Base-by-base conservation (phyloP, 2,888 invertebrate genomes). In the Chaetoderma sp. region DNA sequence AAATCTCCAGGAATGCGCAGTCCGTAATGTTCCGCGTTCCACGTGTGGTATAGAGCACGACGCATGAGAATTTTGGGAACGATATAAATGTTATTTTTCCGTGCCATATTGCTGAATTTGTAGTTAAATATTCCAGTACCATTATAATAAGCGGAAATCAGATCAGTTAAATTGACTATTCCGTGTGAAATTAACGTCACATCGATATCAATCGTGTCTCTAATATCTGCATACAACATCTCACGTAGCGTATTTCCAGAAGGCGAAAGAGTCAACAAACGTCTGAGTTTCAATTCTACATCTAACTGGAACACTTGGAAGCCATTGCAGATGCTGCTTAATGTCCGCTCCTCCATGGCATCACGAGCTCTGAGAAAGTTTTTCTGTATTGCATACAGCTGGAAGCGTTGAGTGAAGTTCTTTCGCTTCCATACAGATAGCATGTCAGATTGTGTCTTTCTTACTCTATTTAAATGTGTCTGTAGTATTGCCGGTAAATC, bases 291-390 rank as follows among this genome's bases (percentile, higher is more conserved):
- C 6, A 67, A 63, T 42, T 70, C 68, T 4, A 70, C 65, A 1
- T 67, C 44, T 60, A 68, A 75, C 6, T 73, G 67, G 69, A 73
- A 78, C 45, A 77, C 78, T 28, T 50, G 50, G 21, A 30, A 27
- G 18, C 32, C 25, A 30, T 45, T 13, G 8, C 78, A 16, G 73
- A 66, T 18, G 71, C 72, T 4, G 78, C 39, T 47, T 27, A 79
- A 64, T 8, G 76, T 77, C 50, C 78, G 63, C 58, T 79, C 81
- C 42, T 81, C 79, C 81, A 80, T 80, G 0, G 79, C 79, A 27
- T 79, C 76, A 2, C 79, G 63, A 2, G 65, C 75, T 25, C 78
- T 58, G 23, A 79, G 63, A 60, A 81, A 81, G 57, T 81, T 81
- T 49, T 75, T 78, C 45, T 71, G 63, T 0, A 78, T 50, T 13